Evolutionary conservation across 1,140 invertebrate genomes (phyloP), one percentile per base, ranked within the genome.

Genomic region (Mizuhopecten yessoensis): DNA sequence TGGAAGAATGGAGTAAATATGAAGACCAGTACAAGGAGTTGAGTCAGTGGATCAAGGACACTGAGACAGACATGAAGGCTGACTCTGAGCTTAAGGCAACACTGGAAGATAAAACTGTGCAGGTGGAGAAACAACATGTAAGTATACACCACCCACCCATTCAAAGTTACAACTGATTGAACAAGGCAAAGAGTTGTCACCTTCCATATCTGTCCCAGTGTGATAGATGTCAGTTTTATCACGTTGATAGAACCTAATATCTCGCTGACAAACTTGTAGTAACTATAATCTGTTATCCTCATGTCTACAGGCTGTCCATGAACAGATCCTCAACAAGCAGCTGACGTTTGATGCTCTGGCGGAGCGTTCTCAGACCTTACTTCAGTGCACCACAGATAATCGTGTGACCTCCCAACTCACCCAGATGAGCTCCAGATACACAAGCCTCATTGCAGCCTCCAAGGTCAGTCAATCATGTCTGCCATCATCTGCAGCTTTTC

Each of bases 321-420:
- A 96, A 39, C 94, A 95, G 34, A 94, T 96, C 0, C 87, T 94
- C 5, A 90, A 88, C n/a, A 94, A 96, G 90, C 96, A 96, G 93
- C 89, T 92, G n/a, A 90, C 93, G 0, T 96, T 96, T 95, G 95
- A 96, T 92, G 92, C 91, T 23, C 92, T 96, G 34, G 94, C 93
- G n/a, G 95, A 96, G 92, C 93, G 94, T 86, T 95, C 95, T 29
- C 95, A 96, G 93, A 92, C 92, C 34, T 89, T 96, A 33, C 92
- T 96, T 89, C 95, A 96, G 94, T 95, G 93, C 7, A 95, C 94
- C 13, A 94, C 94, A 49, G 99, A 99, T 95, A 98, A 98, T 0
- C 99, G 99, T 94, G 98, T 99, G 0, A 98, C 98, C 93, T 99
- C 99, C 95, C 99, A 99, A 95, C 96, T 99, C 34, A 97, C 98